A percentile compares a stretch with the other conserved stretches of the same genome.
phyloP scores from a whole-genome alignment of 92 coral and sea anemone species.

The Desmophyllum pertusum region DNA sequence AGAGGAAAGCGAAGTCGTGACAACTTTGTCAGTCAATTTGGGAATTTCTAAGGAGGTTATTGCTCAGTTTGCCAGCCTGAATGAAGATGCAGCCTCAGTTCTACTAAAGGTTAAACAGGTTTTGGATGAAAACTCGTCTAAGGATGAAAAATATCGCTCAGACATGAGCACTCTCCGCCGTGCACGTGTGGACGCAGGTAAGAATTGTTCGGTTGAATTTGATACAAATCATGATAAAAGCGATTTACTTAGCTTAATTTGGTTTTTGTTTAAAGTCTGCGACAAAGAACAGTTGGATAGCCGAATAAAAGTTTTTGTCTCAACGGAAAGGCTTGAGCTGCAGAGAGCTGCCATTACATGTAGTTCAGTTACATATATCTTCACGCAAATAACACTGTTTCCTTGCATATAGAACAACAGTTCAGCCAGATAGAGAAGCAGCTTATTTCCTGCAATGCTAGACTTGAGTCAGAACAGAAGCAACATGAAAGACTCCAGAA shows the following conservation, averaged over 20 bases:
- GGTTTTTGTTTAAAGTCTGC: neutral
- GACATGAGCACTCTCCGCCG: slow-evolving; percentile 85
- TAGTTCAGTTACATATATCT: no score
- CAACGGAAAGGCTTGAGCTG: no score
- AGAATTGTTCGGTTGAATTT: neutral
- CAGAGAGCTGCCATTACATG: no score
- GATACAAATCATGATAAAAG: neutral
- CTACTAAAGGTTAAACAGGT: slow-evolving; percentile 61
- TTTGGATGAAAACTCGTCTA: slow-evolving; percentile 55
- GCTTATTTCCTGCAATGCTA: slow-evolving; percentile 88
- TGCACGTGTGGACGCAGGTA: slow-evolving; percentile 99
- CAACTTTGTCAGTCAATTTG: slow-evolving; percentile 58
- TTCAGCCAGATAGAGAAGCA: slow-evolving; percentile 92
- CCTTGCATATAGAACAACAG: slow-evolving; percentile 80
- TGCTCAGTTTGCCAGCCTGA: slow-evolving; percentile 50
- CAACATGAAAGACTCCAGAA: slow-evolving; percentile 63
- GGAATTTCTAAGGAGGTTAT: slow-evolving; percentile 65
- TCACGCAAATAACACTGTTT: neutral
- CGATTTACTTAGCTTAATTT: neutral
- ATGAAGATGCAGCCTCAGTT: slow-evolving; percentile 68
- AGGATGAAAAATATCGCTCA: slow-evolving; percentile 68
- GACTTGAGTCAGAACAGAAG: slow-evolving; percentile 80
- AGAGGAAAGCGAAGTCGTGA: slow-evolving; percentile 60
- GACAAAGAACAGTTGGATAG: neutral
- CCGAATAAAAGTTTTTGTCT: no score